These are phyloP conservation scores for Cryptocheilus praepositus DNA, from an alignment of 2,888 invertebrate genomes.

Conservation along the genomic window DNA sequence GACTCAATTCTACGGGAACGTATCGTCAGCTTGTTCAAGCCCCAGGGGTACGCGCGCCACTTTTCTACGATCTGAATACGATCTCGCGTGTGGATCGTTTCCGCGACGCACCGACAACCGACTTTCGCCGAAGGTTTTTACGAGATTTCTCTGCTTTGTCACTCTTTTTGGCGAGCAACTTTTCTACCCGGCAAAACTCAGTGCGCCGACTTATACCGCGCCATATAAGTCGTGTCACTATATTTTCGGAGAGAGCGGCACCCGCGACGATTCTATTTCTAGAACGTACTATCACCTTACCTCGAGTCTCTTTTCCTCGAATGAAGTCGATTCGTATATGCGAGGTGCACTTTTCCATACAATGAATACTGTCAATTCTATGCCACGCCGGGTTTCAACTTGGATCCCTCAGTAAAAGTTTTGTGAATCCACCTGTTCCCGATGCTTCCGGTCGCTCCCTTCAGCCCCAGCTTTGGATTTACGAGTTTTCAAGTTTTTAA, in stretches of 20 bases:
- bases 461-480: too few species aligned
- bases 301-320: conserved; percentile 5
- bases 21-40: conserved; percentile 34
- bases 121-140: conserved; percentile 35
- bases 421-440: too few species aligned
- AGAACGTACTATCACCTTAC: conserved; percentile 20
- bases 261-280: conserved; percentile 30
- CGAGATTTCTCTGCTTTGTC: conserved; percentile 47
- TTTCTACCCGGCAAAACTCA: neutral
- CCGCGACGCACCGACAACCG: conserved; percentile 5
- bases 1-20: conserved; percentile 39
- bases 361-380: conserved; percentile 16
- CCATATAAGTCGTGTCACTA: conserved; percentile 31
- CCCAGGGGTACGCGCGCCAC: conserved; percentile 38
- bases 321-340: conserved; percentile 10
- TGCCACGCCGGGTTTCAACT: neutral
- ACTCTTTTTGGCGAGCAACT: conserved; percentile 33
- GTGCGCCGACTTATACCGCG: conserved; percentile 1
- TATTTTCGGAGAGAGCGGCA: conserved; percentile 19
- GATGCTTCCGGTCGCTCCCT: too few species aligned
- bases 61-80: conserved; percentile 48
- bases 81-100: conserved; percentile 26
- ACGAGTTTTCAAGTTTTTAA: too few species aligned
- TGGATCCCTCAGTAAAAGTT: neutral
- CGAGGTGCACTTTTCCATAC: conserved; percentile 25